Percentiles rank a stretch among this genome's conserved stretches.
Evolutionary conservation across 2,797 vertebrate species (phyloP).

Genomic region (Gallinago solitaria): DNA sequence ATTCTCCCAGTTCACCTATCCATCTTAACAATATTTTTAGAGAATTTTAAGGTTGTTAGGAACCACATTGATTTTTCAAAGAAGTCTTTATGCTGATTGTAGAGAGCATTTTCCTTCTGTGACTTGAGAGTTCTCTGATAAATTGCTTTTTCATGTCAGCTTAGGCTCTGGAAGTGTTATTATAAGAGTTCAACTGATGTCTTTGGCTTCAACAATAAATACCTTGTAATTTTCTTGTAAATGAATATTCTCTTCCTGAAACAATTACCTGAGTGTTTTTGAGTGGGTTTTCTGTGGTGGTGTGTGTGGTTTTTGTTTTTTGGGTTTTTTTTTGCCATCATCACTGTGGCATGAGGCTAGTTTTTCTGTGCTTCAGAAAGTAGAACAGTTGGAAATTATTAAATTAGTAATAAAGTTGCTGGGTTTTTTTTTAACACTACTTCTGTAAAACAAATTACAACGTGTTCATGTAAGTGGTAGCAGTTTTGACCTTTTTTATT

Average conservation of each 20-base stretch:
- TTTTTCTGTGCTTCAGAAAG: neutral
- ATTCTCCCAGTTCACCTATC: neutral
- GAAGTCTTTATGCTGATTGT: neutral
- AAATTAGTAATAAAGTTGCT: neutral
- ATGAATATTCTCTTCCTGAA: neutral
- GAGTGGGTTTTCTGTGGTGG: neutral
- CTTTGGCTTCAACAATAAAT: neutral
- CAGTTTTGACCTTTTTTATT: neutral
- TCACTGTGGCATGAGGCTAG: neutral
- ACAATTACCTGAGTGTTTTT: neutral
- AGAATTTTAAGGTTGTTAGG: neutral
- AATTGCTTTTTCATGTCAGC: neutral
- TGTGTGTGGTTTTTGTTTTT: too few relatives aligned
- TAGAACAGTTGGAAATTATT: neutral
- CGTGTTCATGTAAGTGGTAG: accelerated
- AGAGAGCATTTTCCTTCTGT: neutral
- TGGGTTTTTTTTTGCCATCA: neutral
- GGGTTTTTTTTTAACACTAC: neutral
- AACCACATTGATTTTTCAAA: neutral
- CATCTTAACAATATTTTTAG: neutral
- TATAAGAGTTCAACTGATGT: neutral
- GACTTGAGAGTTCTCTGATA: neutral
- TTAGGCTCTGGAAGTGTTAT: neutral
- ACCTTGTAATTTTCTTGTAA: neutral
- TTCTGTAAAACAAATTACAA: neutral